Base-by-base conservation (phyloP, 2,113 vertebrate species). In the Amazona guildingii region DNA sequence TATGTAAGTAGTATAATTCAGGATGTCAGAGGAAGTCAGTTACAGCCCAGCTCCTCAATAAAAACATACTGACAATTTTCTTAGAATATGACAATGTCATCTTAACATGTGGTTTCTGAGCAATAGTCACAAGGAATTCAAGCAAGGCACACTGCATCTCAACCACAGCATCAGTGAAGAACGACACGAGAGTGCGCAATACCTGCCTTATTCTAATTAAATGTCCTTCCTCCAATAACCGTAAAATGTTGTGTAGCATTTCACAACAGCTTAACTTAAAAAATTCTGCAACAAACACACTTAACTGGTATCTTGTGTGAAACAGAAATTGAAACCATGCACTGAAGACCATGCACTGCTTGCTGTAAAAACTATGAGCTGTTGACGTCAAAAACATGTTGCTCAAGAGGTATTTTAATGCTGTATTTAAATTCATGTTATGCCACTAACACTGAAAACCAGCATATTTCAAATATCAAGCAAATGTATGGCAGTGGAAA, bases 311-410 rank as follows among this genome's bases (percentile, higher is more conserved):
- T 73, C 57, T 62, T 72, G 87, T 94, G 68, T 96, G 87, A 88
- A 96, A 89, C 27, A 96, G 73, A 92, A 96, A 86, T 88, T 55
- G 83, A 94, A 97, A 91, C 90, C 96, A 93, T 94, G 88, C 94
- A 75, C 79, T 91, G 86, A 66, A 95, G 90, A 87, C 74, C 70
- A 91, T 68, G 70, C n/a, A 86, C 31, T 84, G 67, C 70, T 91
- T 96, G 87, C 92, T 96, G 75, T 92, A 91, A 96, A 95, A 90
- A 66, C 73, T 85, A 80, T 62, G 31, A 96, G 74, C 63, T 96
- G 61, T 44, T 96, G 94, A 94, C 55, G 94, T 96, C 57, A 86
- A 95, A 97, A 97, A 93, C 78, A 95, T 37, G 63, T 73, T 96
- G 88, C 83, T 88, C 93, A 97, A 96, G 79, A 95, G 69, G 41